Evolutionary conservation across 1,140 invertebrate species (phyloP), one percentile per base, ranked within the genome.

Genomic region (Drosophila kurseongensis): DNA sequence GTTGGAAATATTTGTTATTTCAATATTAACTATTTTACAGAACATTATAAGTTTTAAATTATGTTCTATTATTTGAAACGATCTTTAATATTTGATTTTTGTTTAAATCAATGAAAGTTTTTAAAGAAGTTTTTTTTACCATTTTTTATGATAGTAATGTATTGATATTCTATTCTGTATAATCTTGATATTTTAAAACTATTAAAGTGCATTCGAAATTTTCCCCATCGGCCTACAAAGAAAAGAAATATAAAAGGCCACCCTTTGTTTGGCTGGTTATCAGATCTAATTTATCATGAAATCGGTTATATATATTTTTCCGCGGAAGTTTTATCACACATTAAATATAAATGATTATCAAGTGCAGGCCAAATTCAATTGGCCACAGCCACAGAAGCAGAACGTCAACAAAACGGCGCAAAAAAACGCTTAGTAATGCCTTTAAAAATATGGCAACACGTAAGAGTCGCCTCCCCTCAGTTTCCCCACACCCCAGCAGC

Each of bases 401-500:
- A 63, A 78, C 60, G 72, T 81, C 58, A 82, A 73, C 68, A 82
- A 74, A 77, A 68, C 55, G 45, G 72, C 73, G 71, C 57, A 65
- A 75, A 86, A 89, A 89, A 89, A 13, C 84, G 84, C 84, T 90
- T 90, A 90, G 86, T 90, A 90, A 90, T 90, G 82, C 81, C 60
- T 90, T 90, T 90, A 90, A 80, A 90, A 90, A 90, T 90, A 90
- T 83, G 81, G 82, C 88, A 90, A 90, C 88, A 90, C 88, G 88
- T 90, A 90, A 90, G 88, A 77, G 78, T 41, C 51, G 27, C 44
- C 16, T 32, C n/a, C 4, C 9, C 48, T 7, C 7, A 0, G 2
- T 14, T 13, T 8, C 23, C 54, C 14, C 14, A 14, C 40, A 5
- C 44, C 44, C 9, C 18, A 6, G n/a, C 47, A 47, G 60, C 63